These are phyloP conservation scores for Drosophila repletoides DNA, from an alignment of 1,140 invertebrate genomes.

Conservation along the genomic window DNA sequence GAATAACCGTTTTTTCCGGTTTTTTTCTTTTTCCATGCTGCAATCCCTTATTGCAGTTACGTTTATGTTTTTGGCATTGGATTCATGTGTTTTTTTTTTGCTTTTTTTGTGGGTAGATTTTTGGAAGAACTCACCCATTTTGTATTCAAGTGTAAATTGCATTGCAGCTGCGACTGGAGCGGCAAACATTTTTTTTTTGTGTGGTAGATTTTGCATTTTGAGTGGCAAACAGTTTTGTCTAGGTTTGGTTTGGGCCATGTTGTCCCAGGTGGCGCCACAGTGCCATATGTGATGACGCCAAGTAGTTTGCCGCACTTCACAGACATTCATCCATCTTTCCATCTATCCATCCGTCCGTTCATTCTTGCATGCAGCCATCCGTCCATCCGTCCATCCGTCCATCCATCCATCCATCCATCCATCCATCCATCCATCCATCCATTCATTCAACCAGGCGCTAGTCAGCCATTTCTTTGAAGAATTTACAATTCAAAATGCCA, in stretches of 20 bases:
- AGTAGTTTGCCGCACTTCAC: constrained; percentile 56
- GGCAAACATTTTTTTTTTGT: constrained; percentile 29
- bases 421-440: no score
- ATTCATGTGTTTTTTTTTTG: constrained; percentile 6
- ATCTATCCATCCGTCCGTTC: constrained; percentile 2
- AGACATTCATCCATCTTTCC: constrained; percentile 35
- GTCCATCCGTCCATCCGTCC: constrained; percentile 5
- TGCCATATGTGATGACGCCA: constrained; percentile 43
- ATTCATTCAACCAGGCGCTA: no score
- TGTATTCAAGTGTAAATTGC: constrained; percentile 75
- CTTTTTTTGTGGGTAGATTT: constrained; percentile 1
- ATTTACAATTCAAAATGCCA: constrained; percentile 73
- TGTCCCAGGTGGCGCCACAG: constrained; percentile 55
- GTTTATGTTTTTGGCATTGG: constrained; percentile 49
- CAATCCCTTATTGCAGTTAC: constrained; percentile 19
- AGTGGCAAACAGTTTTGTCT: constrained; percentile 35
- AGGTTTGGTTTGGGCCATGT: constrained; percentile 34
- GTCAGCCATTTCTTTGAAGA: constrained; percentile 40
- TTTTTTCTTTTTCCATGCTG: constrained; percentile 8
- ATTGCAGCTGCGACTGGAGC: constrained; percentile 55
- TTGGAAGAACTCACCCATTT: constrained; percentile 35
- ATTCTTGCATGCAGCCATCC: not conserved
- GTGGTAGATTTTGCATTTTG: constrained; percentile 64
- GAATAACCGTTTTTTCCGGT: not conserved
- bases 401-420: constrained; percentile 12